Conservation (phyloP, 2,888 invertebrate species). For the Tromatobia lineatoria region DNA sequence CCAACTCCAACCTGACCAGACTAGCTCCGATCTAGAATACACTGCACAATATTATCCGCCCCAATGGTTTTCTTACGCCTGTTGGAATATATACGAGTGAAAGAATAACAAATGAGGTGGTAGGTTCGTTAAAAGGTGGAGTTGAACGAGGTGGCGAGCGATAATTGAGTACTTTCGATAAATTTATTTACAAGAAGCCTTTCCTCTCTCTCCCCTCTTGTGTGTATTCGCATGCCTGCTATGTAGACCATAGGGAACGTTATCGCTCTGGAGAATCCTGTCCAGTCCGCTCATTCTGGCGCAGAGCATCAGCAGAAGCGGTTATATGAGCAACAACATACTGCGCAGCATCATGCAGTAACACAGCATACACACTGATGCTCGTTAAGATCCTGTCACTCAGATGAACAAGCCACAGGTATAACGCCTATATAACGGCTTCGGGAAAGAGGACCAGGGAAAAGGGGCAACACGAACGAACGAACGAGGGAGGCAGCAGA, state of each 20-base stretch:
- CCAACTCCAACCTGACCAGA: too few species aligned
- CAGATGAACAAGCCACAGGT: constrained; percentile 71
- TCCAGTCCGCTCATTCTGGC: constrained; percentile 28
- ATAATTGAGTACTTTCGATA: constrained; percentile 55
- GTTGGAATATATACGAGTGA: background rate
- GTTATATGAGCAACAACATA: constrained; percentile 50
- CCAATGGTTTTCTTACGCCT: background rate
- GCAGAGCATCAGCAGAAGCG: constrained; percentile 48
- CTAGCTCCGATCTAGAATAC: background rate
- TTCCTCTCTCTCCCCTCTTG: background rate
- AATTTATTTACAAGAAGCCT: constrained; percentile 41
- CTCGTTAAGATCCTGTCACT: constrained; percentile 84
- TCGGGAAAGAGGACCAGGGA: constrained; percentile 48
- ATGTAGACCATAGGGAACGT: constrained; percentile 25
- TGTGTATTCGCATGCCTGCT: constrained; percentile 38
- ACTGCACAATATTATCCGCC: background rate
- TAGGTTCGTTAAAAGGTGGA: constrained; percentile 1
- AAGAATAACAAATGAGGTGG: constrained; percentile 6
- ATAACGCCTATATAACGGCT: constrained; percentile 68
- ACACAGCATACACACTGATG: constrained; percentile 74
- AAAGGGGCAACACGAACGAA: background rate
- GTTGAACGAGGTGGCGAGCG: constrained; percentile 36
- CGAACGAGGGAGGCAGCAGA: constrained; percentile 32
- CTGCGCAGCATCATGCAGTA: constrained; percentile 47
- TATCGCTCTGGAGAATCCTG: constrained; percentile 46